Conservation (phyloP, 92 coral and sea anemone genomes). For the Bergia sp. region DNA sequence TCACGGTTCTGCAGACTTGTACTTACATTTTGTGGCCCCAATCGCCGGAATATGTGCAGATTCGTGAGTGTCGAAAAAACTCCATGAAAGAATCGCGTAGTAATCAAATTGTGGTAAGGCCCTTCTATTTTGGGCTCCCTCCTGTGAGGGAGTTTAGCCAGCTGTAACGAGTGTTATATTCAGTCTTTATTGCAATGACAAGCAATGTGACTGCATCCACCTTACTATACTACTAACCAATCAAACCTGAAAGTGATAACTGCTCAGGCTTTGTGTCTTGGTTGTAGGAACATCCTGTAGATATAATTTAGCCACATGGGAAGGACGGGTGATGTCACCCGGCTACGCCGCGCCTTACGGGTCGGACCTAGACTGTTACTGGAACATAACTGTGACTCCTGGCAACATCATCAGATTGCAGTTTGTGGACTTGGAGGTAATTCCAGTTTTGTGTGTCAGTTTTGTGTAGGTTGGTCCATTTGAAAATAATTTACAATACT, state of each 20-base stretch:
- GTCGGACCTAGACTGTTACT: conserved; percentile 32
- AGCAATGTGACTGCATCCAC: too few species aligned
- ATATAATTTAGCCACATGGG: background rate
- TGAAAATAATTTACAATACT: background rate
- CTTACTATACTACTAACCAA: background rate
- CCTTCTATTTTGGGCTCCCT: too few species aligned
- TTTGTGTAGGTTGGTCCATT: background rate
- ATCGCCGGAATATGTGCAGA: too few species aligned
- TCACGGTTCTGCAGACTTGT: too few species aligned
- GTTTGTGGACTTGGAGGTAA: conserved; percentile 1
- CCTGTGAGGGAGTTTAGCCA: too few species aligned
- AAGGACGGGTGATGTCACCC: background rate
- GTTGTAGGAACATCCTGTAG: conserved; percentile 15
- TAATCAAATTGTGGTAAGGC: too few species aligned
- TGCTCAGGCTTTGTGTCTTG: background rate
- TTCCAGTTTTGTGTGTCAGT: background rate
- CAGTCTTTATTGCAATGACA: too few species aligned
- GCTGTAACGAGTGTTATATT: too few species aligned
- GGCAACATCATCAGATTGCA: conserved; percentile 8
- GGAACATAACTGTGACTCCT: conserved; percentile 27
- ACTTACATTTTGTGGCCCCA: too few species aligned
- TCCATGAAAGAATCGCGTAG: too few species aligned
- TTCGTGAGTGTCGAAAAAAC: too few species aligned
- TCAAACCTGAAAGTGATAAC: background rate
- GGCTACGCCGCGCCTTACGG: background rate